A percentile compares a stretch with the other conserved stretches of the same genome.
These are phyloP conservation scores for Sclerodermus sp. DNA, from an alignment of 2,888 invertebrate species.

Conservation along the genomic window DNA sequence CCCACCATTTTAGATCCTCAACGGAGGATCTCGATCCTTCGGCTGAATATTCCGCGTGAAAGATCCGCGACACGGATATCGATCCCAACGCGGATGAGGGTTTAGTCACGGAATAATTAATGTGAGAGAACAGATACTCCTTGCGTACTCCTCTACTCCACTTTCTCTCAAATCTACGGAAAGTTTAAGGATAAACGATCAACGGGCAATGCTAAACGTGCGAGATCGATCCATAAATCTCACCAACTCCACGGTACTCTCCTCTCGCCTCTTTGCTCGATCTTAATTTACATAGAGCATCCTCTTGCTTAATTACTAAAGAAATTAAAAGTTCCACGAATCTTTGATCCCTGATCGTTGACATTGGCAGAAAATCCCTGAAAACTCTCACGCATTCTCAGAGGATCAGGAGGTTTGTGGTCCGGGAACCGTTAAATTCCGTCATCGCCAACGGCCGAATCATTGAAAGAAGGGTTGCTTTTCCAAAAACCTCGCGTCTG, in stretches of 20 bases:
- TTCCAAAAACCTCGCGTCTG: conserved; percentile 14
- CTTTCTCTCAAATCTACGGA: conserved; percentile 34
- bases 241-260: too few species aligned
- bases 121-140: conserved; percentile 39
- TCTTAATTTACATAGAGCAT: too few species aligned
- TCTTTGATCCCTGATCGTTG: too few species aligned
- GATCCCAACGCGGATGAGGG: conserved; percentile 32
- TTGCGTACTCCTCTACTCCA: conserved; percentile 34
- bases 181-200: conserved; percentile 25
- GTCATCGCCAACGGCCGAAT: too few species aligned
- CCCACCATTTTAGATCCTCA: conserved; percentile 11
- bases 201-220: conserved; percentile 23
- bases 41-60: conserved; percentile 20
- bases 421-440: too few species aligned
- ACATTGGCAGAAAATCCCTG: too few species aligned
- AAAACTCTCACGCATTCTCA: too few species aligned
- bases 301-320: too few species aligned
- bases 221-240: conserved; percentile 17
- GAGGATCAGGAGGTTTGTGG: too few species aligned
- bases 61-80: conserved; percentile 34
- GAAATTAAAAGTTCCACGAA: too few species aligned
- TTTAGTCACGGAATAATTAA: conserved; percentile 38
- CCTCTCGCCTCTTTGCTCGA: too few species aligned
- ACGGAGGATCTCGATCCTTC: conserved; percentile 4
- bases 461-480: conserved; percentile 15